A percentile compares a stretch with the other conserved stretches of the same genome.
These are phyloP conservation scores for Peromyscus californicus DNA, from an alignment of 2,113 vertebrate species.

Conservation along the genomic window DNA sequence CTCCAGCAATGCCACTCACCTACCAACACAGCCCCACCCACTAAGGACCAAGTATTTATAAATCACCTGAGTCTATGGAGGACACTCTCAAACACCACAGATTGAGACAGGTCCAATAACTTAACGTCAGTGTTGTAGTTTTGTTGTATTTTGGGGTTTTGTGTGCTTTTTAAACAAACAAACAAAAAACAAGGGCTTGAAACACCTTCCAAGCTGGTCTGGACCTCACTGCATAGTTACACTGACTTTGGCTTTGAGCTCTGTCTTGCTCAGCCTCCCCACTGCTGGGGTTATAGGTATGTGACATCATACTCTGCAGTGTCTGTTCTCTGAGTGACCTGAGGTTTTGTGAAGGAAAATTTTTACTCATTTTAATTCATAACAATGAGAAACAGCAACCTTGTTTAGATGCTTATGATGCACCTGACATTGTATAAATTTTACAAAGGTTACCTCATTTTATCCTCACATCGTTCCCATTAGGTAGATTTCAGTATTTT, in stretches of 20 bases:
- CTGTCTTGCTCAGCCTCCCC: background rate
- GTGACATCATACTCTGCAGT: background rate
- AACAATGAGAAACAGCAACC: constrained; percentile 43
- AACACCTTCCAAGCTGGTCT: background rate
- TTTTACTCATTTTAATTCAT: constrained; percentile 54
- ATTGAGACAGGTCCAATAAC: background rate
- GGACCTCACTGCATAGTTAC: background rate
- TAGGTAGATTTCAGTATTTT: background rate
- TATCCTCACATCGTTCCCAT: background rate
- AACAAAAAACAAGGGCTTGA: background rate
- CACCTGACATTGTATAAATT: constrained; percentile 33
- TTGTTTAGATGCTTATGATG: background rate
- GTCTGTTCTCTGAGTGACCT: background rate
- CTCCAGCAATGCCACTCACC: background rate
- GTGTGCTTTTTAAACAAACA: background rate
- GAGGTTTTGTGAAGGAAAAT: constrained; percentile 31
- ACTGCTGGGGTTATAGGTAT: background rate
- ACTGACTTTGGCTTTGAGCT: background rate
- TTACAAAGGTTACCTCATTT: constrained; percentile 58
- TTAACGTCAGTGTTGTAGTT: background rate
- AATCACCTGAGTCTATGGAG: background rate
- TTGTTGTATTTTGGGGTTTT: background rate
- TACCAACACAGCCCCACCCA: background rate
- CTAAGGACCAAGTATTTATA: background rate
- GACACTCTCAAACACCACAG: background rate